Evolutionary conservation across 2,797 vertebrate genomes (phyloP).

Genomic region (Crocidura indochinensis): DNA sequence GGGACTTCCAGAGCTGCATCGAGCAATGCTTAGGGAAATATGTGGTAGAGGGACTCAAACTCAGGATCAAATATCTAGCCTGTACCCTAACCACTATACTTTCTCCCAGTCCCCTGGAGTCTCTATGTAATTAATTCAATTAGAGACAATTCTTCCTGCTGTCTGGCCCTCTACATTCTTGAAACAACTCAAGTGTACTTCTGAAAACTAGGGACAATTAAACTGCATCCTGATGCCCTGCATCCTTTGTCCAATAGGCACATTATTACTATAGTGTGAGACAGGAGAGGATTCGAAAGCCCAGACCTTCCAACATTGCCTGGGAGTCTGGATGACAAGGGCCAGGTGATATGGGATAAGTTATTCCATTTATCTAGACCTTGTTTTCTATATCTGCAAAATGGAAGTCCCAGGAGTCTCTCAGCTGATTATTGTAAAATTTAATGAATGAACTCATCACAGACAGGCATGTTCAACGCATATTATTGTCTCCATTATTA

Average conservation of each 20-base stretch:
- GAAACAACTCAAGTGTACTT: constrained; percentile 13
- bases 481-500: not conserved
- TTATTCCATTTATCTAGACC: not conserved
- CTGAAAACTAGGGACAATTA: not conserved
- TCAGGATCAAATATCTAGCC: too few species aligned
- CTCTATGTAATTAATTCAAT: not conserved
- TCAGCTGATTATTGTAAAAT: not conserved
- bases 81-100: too few species aligned
- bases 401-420: too few species aligned
- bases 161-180: not conserved
- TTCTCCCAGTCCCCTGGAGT: not conserved
- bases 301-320: not conserved
- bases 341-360: too few species aligned
- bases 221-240: not conserved
- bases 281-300: not conserved
- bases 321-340: not conserved
- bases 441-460: constrained; percentile 21
- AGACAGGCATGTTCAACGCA: not conserved
- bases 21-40: too few species aligned
- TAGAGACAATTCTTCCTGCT: not conserved
- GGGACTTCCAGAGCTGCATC: too few species aligned
- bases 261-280: not conserved
- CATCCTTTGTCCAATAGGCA: not conserved
- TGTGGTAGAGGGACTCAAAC: too few species aligned
- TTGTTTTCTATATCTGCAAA: not conserved